phyloP scores from a whole-genome alignment of 2,113 vertebrate species.

The Clarias batrachus region DNA sequence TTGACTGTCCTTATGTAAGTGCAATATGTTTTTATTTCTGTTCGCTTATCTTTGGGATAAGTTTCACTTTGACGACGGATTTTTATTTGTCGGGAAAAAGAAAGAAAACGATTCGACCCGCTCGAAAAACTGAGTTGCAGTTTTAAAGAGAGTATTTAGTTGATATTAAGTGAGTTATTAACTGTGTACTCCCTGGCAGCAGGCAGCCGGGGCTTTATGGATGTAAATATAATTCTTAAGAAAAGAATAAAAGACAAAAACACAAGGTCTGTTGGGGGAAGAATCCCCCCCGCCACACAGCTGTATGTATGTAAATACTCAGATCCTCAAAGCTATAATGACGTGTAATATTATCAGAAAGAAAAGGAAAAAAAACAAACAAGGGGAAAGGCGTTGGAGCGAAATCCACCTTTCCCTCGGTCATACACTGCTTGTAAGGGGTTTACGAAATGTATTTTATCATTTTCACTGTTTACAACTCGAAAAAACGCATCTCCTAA shows the following conservation, averaged over 20 bases:
- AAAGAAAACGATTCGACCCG: constrained; percentile 53
- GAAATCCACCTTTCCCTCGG: constrained; percentile 60
- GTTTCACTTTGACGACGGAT: constrained; percentile 60
- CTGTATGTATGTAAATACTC: constrained; percentile 75
- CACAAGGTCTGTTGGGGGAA: constrained; percentile 61
- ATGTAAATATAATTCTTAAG: constrained; percentile 82
- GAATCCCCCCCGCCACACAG: constrained; percentile 53
- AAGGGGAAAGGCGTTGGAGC: constrained; percentile 52
- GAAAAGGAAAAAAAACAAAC: background rate
- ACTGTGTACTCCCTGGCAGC: constrained; percentile 73
- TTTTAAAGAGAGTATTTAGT: constrained; percentile 56
- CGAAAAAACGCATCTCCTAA: constrained; percentile 75
- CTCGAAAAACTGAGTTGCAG: constrained; percentile 72
- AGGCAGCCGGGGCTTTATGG: constrained; percentile 76
- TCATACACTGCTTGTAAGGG: constrained; percentile 75
- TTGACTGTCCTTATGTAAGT: constrained; percentile 80
- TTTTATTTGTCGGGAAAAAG: constrained; percentile 59
- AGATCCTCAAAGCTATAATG: constrained; percentile 76
- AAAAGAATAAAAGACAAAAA: constrained; percentile 60
- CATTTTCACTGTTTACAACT: constrained; percentile 83
- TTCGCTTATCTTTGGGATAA: constrained; percentile 62
- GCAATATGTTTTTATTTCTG: constrained; percentile 83
- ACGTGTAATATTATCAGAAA: constrained; percentile 62
- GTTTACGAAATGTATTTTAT: constrained; percentile 75
- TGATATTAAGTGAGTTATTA: constrained; percentile 64